Percentiles rank a stretch among this genome's conserved stretches.
Evolutionary conservation across 2,113 vertebrate genomes (phyloP).

Genomic region (Campylorhamphus procurvoides): DNA sequence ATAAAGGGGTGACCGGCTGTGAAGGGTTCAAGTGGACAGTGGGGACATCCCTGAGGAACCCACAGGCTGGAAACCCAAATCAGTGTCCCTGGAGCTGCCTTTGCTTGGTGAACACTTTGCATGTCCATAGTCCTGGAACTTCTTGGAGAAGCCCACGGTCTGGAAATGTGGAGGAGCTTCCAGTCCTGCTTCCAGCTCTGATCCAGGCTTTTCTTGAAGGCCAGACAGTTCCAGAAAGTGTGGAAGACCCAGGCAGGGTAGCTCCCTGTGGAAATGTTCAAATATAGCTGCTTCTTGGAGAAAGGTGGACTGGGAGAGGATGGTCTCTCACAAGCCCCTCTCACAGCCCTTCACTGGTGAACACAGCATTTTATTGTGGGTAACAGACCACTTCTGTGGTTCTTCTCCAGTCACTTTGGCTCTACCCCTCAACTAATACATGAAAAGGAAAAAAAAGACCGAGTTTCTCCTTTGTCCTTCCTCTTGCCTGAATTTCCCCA

Average conservation of each 20-base stretch:
- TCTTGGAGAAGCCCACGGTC: not conserved
- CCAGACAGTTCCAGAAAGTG: not conserved
- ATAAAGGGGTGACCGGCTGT: not conserved
- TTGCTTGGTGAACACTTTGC: not conserved
- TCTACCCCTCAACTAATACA: not conserved
- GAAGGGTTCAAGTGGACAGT: not conserved
- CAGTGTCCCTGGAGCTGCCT: not conserved
- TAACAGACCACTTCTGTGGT: accelerated
- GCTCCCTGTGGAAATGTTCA: not conserved
- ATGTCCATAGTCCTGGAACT: not conserved
- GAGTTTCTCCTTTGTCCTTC: not conserved
- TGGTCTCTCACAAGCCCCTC: not conserved
- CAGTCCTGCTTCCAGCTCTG: not conserved
- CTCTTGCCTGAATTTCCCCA: not conserved
- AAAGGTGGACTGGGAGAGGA: not conserved
- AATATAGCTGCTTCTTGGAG: not conserved
- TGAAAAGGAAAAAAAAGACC: not conserved
- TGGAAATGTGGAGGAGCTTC: not conserved
- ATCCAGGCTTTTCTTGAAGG: not conserved
- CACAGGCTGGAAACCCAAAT: accelerated
- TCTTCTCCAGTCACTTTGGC: accelerated
- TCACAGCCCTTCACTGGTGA: not conserved
- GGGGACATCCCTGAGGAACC: not conserved
- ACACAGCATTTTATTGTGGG: not conserved
- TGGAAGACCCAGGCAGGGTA: not conserved